Evolutionary conservation across 1,140 invertebrate species (phyloP), one percentile per base, ranked within the genome.

Genomic region (Dendroctonus ponderosae): DNA sequence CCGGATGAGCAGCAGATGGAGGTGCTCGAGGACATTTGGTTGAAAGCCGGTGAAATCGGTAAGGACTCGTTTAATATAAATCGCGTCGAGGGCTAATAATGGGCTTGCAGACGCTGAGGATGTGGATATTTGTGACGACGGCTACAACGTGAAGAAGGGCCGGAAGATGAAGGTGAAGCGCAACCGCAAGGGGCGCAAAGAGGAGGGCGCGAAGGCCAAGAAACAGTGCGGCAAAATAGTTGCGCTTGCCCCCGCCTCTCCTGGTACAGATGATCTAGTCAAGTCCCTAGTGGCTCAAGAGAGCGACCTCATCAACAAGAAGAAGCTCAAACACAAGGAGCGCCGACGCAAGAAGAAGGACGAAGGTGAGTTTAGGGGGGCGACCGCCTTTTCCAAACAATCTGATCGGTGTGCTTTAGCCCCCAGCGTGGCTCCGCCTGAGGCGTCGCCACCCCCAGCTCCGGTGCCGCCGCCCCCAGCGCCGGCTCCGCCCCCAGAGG

Each of bases 11-110:
- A 89, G 58, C 87, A 90, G 67, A 75, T 91, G 7, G 88, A 91
- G 79, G 89, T 85, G 41, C 79, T 92, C 0, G 89, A 91, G 80
- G 90, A 91, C 72, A 91, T 91, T 71, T 92, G 90, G 87, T 68
- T 90, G 37, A 92, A 91, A 81, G 90, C 89, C 66, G 89, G 89
- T 62, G 89, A 91, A 81, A 89, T 91, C 78, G 88, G 84, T 85
- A 78, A 14, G 42, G 42, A 65, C 12, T 51, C 2, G 15, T 51
- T 15, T 51, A 7, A 0, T 5, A 12, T 12, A 12, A 51, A 51
- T 4, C 11, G 6, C 7, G 1, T 51, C 4, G 15, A 6, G 5
- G 26, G 11, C 7, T 12, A 51, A 12, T 15, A 6, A 58, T 64
- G 26, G 44, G 6, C 67, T 72, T 73, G 12, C 60, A 82, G 83